Percentiles rank a stretch among this genome's conserved stretches.
Evolutionary conservation across 2,113 vertebrate genomes (phyloP).

Genomic region (Pithys albifrons): DNA sequence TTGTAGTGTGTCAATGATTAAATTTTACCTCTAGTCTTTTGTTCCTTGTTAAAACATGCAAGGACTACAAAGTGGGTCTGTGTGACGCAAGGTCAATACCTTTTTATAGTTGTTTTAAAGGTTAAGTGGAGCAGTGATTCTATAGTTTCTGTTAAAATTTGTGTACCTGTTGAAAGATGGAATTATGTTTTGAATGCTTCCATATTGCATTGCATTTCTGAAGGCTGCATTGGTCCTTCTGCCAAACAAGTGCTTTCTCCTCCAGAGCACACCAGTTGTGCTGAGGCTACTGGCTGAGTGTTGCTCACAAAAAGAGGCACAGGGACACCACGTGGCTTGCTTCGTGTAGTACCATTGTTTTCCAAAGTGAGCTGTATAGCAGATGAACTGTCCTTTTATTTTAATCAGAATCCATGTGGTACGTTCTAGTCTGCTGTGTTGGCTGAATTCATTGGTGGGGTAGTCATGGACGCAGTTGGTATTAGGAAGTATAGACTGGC

Average conservation of each 20-base stretch:
- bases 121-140: neutral
- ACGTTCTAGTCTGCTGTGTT: accelerated
- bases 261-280: accelerated
- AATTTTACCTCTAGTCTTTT: neutral
- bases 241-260: neutral
- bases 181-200: neutral
- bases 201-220: accelerated
- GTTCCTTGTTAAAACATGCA: neutral
- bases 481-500: neutral
- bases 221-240: neutral
- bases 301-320: neutral
- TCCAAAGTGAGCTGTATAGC: neutral
- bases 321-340: accelerated
- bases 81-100: neutral
- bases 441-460: neutral
- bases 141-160: neutral
- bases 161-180: neutral
- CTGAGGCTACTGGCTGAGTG: accelerated
- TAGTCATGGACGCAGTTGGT: neutral
- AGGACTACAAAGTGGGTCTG: neutral
- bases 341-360: neutral
- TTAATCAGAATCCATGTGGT: neutral
- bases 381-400: neutral
- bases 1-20: neutral
- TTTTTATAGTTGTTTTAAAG: neutral